Conservation (phyloP, 2,113 vertebrate species). For the Siniperca knerii region DNA sequence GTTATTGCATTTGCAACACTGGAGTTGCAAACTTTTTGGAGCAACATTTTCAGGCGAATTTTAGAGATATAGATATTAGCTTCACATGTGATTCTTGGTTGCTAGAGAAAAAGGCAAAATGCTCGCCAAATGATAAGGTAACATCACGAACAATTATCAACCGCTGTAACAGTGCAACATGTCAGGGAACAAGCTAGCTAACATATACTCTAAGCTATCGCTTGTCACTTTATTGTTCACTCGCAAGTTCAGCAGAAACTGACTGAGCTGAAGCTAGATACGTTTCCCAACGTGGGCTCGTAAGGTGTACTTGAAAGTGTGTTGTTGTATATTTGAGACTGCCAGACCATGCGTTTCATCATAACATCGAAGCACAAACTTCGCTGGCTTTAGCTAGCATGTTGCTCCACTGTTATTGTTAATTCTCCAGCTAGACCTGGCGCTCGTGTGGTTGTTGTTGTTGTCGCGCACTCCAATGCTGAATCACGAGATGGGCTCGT, state of each 20-base stretch:
- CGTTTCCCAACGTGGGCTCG: background rate
- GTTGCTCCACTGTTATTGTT: slow-evolving; percentile 69
- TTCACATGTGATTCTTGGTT: background rate
- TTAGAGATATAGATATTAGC: background rate
- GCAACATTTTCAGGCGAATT: slow-evolving; percentile 23
- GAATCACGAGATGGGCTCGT: slow-evolving; percentile 22
- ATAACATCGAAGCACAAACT: slow-evolving; percentile 53
- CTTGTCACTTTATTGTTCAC: slow-evolving; percentile 74
- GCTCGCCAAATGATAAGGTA: slow-evolving; percentile 76
- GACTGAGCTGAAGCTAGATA: background rate
- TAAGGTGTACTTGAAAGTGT: background rate
- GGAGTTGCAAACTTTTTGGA: slow-evolving; percentile 84
- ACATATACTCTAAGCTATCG: slow-evolving; percentile 56
- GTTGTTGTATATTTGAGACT: background rate
- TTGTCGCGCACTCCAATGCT: slow-evolving; percentile 21
- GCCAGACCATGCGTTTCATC: slow-evolving; percentile 41
- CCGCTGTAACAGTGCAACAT: slow-evolving; percentile 68
- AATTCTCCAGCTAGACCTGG: slow-evolving; percentile 42
- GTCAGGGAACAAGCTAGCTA: slow-evolving; percentile 70
- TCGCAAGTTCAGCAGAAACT: slow-evolving; percentile 47
- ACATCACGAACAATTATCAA: slow-evolving; percentile 6
- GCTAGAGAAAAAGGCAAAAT: slow-evolving; percentile 52
- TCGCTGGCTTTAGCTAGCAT: slow-evolving; percentile 60
- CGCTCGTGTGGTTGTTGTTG: slow-evolving; percentile 49
- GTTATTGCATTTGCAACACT: slow-evolving; percentile 76